These are phyloP conservation scores for Scotopteryx bipunctaria DNA, from an alignment of 2,888 invertebrate species.

Conservation along the genomic window DNA sequence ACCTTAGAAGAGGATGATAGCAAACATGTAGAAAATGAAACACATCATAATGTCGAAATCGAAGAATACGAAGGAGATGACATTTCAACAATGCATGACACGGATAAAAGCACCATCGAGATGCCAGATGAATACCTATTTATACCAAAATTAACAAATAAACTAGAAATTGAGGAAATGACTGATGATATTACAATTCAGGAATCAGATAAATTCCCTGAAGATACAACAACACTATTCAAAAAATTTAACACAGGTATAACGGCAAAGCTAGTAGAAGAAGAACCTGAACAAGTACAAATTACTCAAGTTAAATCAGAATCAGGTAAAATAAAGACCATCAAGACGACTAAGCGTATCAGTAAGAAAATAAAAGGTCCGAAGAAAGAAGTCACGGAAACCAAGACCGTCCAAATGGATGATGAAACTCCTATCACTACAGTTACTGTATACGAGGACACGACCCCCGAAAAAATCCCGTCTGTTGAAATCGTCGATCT, in stretches of 20 bases:
- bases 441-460: slow-evolving; percentile 55
- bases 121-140: slow-evolving; percentile 60
- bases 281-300: slow-evolving; percentile 52
- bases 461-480: slow-evolving; percentile 25
- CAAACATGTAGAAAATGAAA: slow-evolving; percentile 31
- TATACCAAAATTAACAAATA: slow-evolving; percentile 57
- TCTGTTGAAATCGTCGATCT: slow-evolving; percentile 34
- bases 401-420: slow-evolving; percentile 33
- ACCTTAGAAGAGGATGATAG: slow-evolving; percentile 67
- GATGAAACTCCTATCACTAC: slow-evolving; percentile 37
- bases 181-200: slow-evolving; percentile 45
- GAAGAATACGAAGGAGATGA: slow-evolving; percentile 67
- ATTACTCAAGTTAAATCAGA: slow-evolving; percentile 40
- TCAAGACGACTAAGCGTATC: slow-evolving; percentile 37
- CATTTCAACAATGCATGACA: slow-evolving; percentile 36
- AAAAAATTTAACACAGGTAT: too few species aligned
- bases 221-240: slow-evolving; percentile 36
- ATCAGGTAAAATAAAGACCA: slow-evolving; percentile 45
- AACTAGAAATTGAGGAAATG: slow-evolving; percentile 64
- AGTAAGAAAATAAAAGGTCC: slow-evolving; percentile 29
- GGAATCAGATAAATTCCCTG: slow-evolving; percentile 47
- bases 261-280: slow-evolving; percentile 37
- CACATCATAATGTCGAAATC: slow-evolving; percentile 62
- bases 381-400: slow-evolving; percentile 34
- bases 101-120: slow-evolving; percentile 62